Conservation (phyloP, 2,113 vertebrate species). For the Cavia aperea region DNA sequence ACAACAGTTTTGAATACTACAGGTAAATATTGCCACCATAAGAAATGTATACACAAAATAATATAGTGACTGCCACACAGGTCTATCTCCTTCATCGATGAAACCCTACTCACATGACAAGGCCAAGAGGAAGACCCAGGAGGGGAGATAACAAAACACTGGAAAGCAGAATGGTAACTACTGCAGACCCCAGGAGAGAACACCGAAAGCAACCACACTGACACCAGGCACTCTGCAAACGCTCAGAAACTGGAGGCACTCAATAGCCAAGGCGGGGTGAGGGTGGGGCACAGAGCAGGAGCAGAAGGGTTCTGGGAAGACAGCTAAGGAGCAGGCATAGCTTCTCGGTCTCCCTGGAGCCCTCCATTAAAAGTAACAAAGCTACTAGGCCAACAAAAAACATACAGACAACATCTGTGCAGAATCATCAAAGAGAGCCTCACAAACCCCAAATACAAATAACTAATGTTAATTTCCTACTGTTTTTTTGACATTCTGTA, state of each 20-base stretch:
- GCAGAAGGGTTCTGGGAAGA: not conserved
- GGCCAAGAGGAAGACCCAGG: not conserved
- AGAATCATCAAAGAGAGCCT: not conserved
- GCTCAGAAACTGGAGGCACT: not conserved
- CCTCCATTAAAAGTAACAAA: not conserved
- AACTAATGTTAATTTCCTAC: no score
- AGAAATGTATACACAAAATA: not conserved
- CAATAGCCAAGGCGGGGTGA: not conserved
- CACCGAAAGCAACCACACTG: not conserved
- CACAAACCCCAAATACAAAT: not conserved
- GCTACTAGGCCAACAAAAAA: constrained; percentile 1
- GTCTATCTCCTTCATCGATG: not conserved
- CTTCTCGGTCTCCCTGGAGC: not conserved
- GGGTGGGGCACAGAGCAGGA: not conserved
- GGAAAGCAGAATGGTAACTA: not conserved
- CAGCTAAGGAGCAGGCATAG: not conserved
- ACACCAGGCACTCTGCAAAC: not conserved
- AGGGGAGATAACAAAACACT: not conserved
- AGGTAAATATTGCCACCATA: not conserved
- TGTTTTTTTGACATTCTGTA: no score
- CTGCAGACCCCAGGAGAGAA: not conserved
- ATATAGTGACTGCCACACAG: not conserved
- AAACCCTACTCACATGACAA: not conserved
- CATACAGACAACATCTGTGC: not conserved
- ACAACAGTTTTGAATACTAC: constrained; percentile 19